Evolutionary conservation across 2,113 vertebrate species (phyloP).

Genomic region (Garra rufa): DNA sequence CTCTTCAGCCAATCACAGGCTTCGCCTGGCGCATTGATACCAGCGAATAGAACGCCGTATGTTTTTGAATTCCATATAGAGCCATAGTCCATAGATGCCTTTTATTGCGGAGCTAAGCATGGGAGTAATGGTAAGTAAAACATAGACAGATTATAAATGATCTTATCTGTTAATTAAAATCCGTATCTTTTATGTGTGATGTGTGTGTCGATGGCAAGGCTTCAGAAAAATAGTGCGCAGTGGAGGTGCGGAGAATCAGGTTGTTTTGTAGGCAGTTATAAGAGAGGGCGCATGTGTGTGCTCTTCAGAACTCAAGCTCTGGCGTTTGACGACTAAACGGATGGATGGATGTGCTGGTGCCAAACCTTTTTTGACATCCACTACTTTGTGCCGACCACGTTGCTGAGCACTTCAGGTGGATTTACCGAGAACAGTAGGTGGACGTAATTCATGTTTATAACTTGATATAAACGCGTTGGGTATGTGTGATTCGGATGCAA

Average conservation of each 20-base stretch:
- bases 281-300: conserved; percentile 17
- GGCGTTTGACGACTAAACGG: conserved; percentile 49
- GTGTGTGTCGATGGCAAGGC: not conserved
- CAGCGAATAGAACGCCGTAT: not conserved
- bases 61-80: conserved; percentile 21
- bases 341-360: conserved; percentile 58
- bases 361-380: conserved; percentile 49
- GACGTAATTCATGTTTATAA: not conserved
- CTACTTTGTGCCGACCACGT: conserved; percentile 38
- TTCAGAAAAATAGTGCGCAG: conserved; percentile 48
- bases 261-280: conserved; percentile 13
- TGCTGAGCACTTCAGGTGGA: conserved; percentile 55
- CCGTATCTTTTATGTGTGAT: not conserved
- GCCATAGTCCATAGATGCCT: not conserved
- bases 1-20: conserved; percentile 71
- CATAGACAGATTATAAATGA: not conserved
- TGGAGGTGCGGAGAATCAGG: not conserved
- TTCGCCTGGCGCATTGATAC: conserved; percentile 68
- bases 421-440: conserved; percentile 64
- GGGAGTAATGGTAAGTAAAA: conserved; percentile 13
- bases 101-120: not conserved
- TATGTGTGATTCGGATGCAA: not conserved
- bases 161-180: not conserved
- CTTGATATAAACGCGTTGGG: not conserved
- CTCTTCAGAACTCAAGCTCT: conserved; percentile 9